Base-by-base conservation (phyloP, 2,797 vertebrate species). In the Arnoldichthys spilopterus region DNA sequence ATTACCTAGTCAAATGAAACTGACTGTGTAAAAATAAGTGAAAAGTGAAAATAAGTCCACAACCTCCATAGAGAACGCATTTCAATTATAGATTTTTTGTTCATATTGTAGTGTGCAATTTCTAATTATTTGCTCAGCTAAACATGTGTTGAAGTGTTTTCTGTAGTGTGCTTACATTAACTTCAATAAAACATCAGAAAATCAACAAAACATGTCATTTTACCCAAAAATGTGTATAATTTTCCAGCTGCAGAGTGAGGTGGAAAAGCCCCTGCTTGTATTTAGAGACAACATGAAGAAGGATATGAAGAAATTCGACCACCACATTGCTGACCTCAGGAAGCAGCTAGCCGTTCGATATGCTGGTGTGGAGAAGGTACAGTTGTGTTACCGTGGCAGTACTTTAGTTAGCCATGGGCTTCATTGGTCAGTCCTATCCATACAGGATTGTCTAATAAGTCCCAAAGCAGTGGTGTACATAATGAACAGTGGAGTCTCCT, bases 211-310 rank as follows among this genome's bases (percentile, higher is more conserved):
- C n/a, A n/a, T n/a, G n/a, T n/a, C n/a, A n/a, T 37, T 37, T 5
- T 9, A 37, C 37, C 37, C 37, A 37, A 37, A 37, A 5, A 5
- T 37, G 6, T 2, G 37, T 37, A 37, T 37, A 66, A n/a, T 28
- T 18, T 72, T 77, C 26, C 90, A 99, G 98, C 96, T 99, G 32
- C 97, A 99, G 83, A 97, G 96, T 0, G 96, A 99, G 83, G 97
- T 99, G 37, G 98, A 99, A 87, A 99, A 98, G 64, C 98, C 98
- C 11, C 87, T 99, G 5, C 93, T 99, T 67, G 94, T 90, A 74
- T 99, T 97, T 90, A 92, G 98, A 4, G 98, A 99, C 89, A 98
- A 98, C 92, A 99, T 99, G 73, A 98, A 99, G 91, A 99, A 99
- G 84, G 98, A 99, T 91, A 96, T 99, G 96, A 98, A 98, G 76